Evolutionary conservation across 1,140 invertebrate genomes (phyloP), one percentile per base, ranked within the genome.

Genomic region (Drosophila nigrodunni): DNA sequence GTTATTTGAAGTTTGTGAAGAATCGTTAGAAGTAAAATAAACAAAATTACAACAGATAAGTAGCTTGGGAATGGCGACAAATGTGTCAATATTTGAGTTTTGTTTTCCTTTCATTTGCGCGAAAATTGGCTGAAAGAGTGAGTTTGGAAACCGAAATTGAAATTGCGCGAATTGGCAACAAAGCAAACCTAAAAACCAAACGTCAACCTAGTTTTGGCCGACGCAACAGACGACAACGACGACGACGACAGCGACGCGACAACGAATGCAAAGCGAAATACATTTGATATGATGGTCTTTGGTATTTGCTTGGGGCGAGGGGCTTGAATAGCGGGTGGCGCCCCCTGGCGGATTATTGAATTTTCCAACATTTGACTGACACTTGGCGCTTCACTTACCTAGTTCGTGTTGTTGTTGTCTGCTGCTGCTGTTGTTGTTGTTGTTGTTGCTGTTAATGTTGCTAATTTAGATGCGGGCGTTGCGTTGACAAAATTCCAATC

Each of bases 291-390:
- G 64, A 69, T 61, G 47, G 37, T 55, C 37, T 55, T 55, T 57
- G 54, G 54, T 57, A 41, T 41, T 57, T 58, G 37, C 25, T 3
- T 3, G 25, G 25, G 25, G 25, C 13, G 25, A 4, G 37, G 50
- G 50, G 34, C 18, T 15, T 52, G 30, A 39, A 62, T 30, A 52
- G 49, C 37, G 37, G 57, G 62, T 69, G 76, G 82, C 69, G 83
- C 83, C 74, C 85, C 71, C 44, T 79, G 85, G 80, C 85, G 83
- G 80, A 88, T 88, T 88, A 88, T 88, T 88, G 83, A 88, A 88
- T 88, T 88, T 88, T 88, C 83, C 83, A 88, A 82, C 85, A 80
- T 89, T 83, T 73, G 74, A 77, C 74, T 82, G 74, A 89, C 85
- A 83, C 80, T 87, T 87, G 83, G 80, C 83, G 83, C 80, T 85